Base-by-base conservation (phyloP, 2,113 vertebrate genomes). In the Cebus imitator region DNA sequence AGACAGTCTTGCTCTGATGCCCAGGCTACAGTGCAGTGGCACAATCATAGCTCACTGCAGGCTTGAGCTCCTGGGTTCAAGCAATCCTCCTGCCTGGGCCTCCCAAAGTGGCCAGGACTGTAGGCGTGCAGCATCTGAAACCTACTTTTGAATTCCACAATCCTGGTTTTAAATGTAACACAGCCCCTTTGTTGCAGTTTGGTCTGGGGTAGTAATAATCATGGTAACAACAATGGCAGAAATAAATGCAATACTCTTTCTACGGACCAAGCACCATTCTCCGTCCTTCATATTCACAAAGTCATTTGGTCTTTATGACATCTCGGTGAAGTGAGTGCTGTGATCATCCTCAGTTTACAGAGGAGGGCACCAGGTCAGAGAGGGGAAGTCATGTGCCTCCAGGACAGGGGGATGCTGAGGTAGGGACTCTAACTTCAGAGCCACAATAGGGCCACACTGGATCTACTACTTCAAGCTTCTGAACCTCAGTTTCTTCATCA, bases 331-430 rank as follows among this genome's bases (percentile, higher is more conserved):
- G 23, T 40, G 66, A 55, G 3, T 23, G 0, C 20, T 11, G 0
- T 2, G 11, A 14, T 30, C 16, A 17, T 17, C 35, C 27, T 18
- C 61, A 32, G n/a, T 35, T 86, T 43, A 30, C 72, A 58, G 18
- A 21, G 21, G 12, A 50, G 21, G 50, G 50, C 37, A 11, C 4
- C 16, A 30, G 50, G 18, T 78, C 18, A 52, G 12, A 58, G 40
- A 45, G 9, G 48, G 32, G 37, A 35, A 2, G n/a, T 45, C 14
- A 2, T 5, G 10, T 12, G 20, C 50, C 12, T 3, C n/a, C 4
- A 5, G 64, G 5, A 3, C 40, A 20, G 8, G 17, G 13, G 32
- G 37, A 21, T 13, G 40, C 81, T 0, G 0, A 10, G n/a, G 0
- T 10, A 11, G 82, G 18, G 40, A 5, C 16, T 52, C 7, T n/a